These are phyloP conservation scores for Lagorchestes hirsutus DNA, from an alignment of 2,797 vertebrate species.

Conservation along the genomic window DNA sequence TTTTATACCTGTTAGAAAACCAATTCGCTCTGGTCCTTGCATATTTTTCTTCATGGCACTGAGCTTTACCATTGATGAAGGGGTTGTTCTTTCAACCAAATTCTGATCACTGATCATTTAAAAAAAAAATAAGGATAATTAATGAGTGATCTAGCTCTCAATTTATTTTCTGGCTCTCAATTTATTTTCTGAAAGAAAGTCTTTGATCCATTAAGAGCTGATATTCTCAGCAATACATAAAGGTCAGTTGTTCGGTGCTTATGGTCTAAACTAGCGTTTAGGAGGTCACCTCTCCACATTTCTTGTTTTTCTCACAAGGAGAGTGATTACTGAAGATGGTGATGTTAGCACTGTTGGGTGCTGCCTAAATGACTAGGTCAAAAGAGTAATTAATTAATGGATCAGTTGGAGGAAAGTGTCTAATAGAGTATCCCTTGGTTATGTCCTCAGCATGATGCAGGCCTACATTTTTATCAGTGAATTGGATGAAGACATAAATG, in stretches of 20 bases:
- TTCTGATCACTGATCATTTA: slow-evolving; percentile 59
- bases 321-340: neutral
- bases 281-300: neutral
- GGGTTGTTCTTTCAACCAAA: slow-evolving; percentile 58
- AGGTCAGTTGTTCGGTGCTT: slow-evolving; percentile 38
- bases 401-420: neutral
- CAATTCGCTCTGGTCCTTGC: slow-evolving; percentile 21
- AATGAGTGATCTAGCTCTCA: slow-evolving; percentile 53
- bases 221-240: slow-evolving; percentile 50
- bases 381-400: neutral
- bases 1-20: slow-evolving; percentile 56
- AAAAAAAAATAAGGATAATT: slow-evolving; percentile 49
- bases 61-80: slow-evolving; percentile 49
- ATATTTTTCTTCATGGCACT: slow-evolving; percentile 60
- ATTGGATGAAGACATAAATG: neutral
- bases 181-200: slow-evolving; percentile 68
- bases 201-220: slow-evolving; percentile 62
- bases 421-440: neutral
- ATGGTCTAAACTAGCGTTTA: neutral
- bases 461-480: neutral
- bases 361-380: neutral
- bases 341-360: neutral
- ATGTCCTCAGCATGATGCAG: neutral
- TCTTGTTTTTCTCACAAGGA: neutral
- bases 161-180: slow-evolving; percentile 63